Base-by-base conservation (phyloP, 2,113 vertebrate genomes). In the Aptenodytes forsteri region DNA sequence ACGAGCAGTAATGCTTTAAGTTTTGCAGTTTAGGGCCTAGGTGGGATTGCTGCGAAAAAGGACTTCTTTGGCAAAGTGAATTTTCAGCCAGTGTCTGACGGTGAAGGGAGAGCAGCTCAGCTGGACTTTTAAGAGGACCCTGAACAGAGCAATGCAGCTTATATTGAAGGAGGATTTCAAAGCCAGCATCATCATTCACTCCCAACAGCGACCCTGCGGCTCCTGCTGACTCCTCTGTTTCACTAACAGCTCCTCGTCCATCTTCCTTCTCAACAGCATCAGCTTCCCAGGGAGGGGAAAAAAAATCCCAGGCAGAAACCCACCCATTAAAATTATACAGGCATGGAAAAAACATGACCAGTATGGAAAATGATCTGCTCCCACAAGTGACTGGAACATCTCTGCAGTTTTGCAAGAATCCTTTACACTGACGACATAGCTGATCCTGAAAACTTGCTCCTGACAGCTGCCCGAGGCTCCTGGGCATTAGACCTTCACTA, bases 401-500 rank as follows among this genome's bases (percentile, higher is more conserved):
- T 70, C 67, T 22, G 42, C n/a, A 49, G 50, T 38, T 81, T 66
- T 59, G 30, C 18, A 85, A 79, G 29, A 79, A 83, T n/a, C 40
- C 16, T 38, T 66, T 34, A 44, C 16, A 46, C 16, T 7, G 19
- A 3, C 3, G 2, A 34, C 1, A 0, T 7, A 49, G 38, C n/a
- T 75, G 55, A 3, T 69, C 40, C 72, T 91, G 69, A 58, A 69
- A 85, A 42, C 0, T 0, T 34, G 30, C 10, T 82, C 66, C 34
- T 49, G 52, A 65, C 17, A 65, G 16, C 42, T 62, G 55, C 58
- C 46, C 38, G 47, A 56, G 38, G 59, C 54, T 59, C 46, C 25
- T 22, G 13, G 54, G 42, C 50, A 25, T 62, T 58, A 83, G 22
- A 69, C 21, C 26, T 32, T 44, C 13, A 55, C 22, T 46, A 71